Base-by-base conservation (phyloP, 2,888 invertebrate genomes). In the Griposia aprilina region DNA sequence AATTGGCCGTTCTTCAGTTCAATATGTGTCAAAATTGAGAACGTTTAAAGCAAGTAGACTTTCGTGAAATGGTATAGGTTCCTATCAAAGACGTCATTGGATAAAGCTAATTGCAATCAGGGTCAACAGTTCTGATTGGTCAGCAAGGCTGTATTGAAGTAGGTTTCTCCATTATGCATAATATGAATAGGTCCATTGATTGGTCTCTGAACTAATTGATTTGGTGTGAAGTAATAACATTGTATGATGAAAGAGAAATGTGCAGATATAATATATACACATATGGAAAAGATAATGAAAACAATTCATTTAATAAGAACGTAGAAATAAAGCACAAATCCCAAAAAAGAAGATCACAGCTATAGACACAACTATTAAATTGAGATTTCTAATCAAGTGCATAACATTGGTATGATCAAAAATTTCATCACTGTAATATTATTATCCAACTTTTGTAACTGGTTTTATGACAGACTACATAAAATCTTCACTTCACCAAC, bases 141-240 rank as follows among this genome's bases (percentile, higher is more conserved):
- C 55, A 57, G 20, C 17, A 52, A 36, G 30, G 30, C 17, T 59
- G 23, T 63, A 75, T 74, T 80, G 75, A 75, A 67, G 41, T 57
- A 20, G 26, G 36, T 55, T 68, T 63, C 50, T 63, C 48, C 11
- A 68, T 67, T 63, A 67, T 57, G 26, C 60, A 80, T 50, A 50
- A 80, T 50, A 50, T 50, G 81, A 81, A 81, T 75, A 52, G 26
- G 8, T 41, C 1, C 62, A 55, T 75, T 81, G 73, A 75, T 75
- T 67, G 30, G 20, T 57, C 20, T 41, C 30, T 50, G 30, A 57
- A 50, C 23, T 55, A 36, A 80, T 26, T 57, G 8, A 74, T 26
- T 68, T 41, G 4, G n/a, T 63, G 20, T 57, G 3, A 72, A 79
- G 48, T 23, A 41, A n/a, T 23, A 36, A 70, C 23, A n/a, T 45